Evolutionary conservation across 2,113 vertebrate genomes (phyloP).

Genomic region (Uropsilus gracilis): DNA sequence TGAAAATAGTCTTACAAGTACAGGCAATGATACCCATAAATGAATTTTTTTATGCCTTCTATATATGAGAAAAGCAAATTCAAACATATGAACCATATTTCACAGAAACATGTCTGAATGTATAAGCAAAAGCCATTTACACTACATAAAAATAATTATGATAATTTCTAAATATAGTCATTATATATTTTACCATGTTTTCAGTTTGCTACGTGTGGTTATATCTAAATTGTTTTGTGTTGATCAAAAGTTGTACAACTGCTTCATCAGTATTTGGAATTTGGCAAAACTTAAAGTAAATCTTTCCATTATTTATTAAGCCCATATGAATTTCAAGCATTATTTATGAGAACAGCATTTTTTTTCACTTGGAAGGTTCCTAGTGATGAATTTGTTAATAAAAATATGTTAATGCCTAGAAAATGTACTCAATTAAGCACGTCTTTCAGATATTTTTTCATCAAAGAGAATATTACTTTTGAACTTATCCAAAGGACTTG

Average conservation of each 20-base stretch:
- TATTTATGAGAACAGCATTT: constrained; percentile 67
- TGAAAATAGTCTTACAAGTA: constrained; percentile 69
- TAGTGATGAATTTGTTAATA: constrained; percentile 59
- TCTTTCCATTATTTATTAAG: constrained; percentile 73
- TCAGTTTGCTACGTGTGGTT: constrained; percentile 19
- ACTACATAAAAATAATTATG: constrained; percentile 32
- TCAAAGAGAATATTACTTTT: constrained; percentile 51
- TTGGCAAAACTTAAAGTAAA: constrained; percentile 65
- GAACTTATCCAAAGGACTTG: background rate
- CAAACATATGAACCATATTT: constrained; percentile 45
- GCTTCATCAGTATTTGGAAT: constrained; percentile 57
- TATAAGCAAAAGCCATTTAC: constrained; percentile 14
- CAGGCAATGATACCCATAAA: constrained; percentile 61
- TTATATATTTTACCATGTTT: constrained; percentile 35
- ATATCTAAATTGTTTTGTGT: constrained; percentile 48
- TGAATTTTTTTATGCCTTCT: constrained; percentile 67
- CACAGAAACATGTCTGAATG: background rate
- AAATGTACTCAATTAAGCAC: constrained; percentile 56
- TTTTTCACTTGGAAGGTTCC: constrained; percentile 59
- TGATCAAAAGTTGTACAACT: constrained; percentile 41
- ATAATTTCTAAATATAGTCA: constrained; percentile 46
- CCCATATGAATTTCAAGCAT: constrained; percentile 61
- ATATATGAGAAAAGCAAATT: constrained; percentile 50
- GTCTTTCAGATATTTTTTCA: constrained; percentile 56
- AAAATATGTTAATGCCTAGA: constrained; percentile 63